Evolutionary conservation across 2,888 invertebrate species (phyloP).

Genomic region (Thera obeliscata): DNA sequence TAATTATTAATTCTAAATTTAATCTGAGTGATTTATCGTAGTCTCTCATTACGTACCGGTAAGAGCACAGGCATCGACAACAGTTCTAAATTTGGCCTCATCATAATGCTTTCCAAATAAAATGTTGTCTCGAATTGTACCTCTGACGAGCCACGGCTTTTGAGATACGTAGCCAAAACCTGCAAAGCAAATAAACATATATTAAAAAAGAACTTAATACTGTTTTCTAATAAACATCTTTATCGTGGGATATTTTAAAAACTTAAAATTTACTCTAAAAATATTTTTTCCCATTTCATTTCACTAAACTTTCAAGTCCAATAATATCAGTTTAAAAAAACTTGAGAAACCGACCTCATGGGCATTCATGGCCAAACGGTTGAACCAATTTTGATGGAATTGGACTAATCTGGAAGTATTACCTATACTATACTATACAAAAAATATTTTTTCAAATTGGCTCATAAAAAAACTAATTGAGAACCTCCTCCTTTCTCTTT

Average conservation of each 20-base stretch:
- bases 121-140: conserved; percentile 96
- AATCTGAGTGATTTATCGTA: not conserved
- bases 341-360: too few species aligned
- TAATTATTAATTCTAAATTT: not conserved
- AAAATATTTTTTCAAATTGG: too few species aligned
- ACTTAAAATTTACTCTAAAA: not conserved
- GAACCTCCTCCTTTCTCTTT: too few species aligned
- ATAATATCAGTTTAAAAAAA: too few species aligned
- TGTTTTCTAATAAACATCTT: not conserved
- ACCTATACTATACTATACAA: not conserved
- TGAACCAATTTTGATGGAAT: too few species aligned
- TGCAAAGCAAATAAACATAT: conserved; percentile 10
- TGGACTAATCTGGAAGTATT: too few species aligned
- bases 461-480: too few species aligned
- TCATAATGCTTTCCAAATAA: conserved; percentile 95
- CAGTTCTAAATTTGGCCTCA: conserved; percentile 89
- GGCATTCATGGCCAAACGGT: too few species aligned
- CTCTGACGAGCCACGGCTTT: conserved; percentile 96
- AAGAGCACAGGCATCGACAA: conserved; percentile 94
- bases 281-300: too few species aligned
- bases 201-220: not conserved
- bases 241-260: not conserved
- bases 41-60: conserved; percentile 78
- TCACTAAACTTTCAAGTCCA: too few species aligned
- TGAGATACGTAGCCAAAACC: conserved; percentile 95